Evolutionary conservation across 2,113 vertebrate genomes (phyloP), one percentile per base, ranked within the genome.

Genomic region (Thunnus thynnus): DNA sequence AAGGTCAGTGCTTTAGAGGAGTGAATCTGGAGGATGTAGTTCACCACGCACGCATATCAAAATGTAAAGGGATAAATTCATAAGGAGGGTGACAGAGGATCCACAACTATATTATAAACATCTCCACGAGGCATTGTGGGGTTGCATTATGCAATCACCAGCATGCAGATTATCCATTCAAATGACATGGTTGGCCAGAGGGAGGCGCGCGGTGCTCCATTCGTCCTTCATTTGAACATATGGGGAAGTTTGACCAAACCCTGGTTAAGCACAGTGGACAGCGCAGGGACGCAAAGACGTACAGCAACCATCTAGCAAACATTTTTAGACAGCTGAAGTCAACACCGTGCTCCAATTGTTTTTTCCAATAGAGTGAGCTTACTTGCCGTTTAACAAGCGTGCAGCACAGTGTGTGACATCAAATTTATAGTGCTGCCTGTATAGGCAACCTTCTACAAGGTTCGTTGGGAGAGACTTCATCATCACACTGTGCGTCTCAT

Each of bases 191-290:
- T 55, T 83, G 92, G 80, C 91, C 91, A 89, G 88, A 80, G 83
- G 92, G 93, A 80, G 91, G 91, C 89, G 88, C 72, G 71, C 72
- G 71, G 76, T 75, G 85, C 88, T 46, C 12, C 25, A 56, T 69
- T 36, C 78, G 64, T 72, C 76, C 71, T 72, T 83, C 84, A 90
- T 86, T 89, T 89, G 66, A 88, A 79, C 76, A 72, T 3, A 78
- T 68, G 56, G 50, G 71, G 16, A 86, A 91, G 69, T 88, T 86
- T 80, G 66, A n/a, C 44, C 52, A 25, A 81, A 74, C 36, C 32
- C 48, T 72, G 56, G 36, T 55, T 50, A 50, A 78, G 54, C 81
- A 62, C 36, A 1, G 64, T 57, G 66, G 58, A 71, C 11, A 68
- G 58, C 57, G 58, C 54, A 41, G 56, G 14, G 51, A 46, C 16